A percentile compares a stretch with the other conserved stretches of the same genome.
These are phyloP conservation scores for Pituophis catenifer DNA, from an alignment of 2,113 vertebrate genomes.

Conservation along the genomic window DNA sequence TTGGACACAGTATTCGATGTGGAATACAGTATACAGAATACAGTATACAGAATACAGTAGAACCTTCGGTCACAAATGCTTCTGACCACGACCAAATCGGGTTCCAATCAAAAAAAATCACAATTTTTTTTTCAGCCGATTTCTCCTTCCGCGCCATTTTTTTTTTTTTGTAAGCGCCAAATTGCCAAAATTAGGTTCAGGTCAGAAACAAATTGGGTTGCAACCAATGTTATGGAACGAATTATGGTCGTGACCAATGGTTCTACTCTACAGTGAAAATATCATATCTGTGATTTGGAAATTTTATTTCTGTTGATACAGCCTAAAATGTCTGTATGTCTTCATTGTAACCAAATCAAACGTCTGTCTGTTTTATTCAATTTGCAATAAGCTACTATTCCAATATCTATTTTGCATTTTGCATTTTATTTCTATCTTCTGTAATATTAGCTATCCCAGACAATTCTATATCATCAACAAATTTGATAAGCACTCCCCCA, in stretches of 20 bases:
- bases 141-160: too few species aligned
- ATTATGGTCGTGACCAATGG: too few species aligned
- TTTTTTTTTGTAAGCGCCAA: too few species aligned
- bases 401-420: background rate
- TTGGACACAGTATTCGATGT: background rate
- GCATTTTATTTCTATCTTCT: background rate
- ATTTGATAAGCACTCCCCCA: background rate
- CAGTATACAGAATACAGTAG: background rate
- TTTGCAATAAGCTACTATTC: background rate
- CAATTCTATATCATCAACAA: background rate
- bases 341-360: background rate
- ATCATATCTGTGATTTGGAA: background rate
- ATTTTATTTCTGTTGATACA: background rate
- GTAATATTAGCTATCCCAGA: background rate
- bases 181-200: too few species aligned
- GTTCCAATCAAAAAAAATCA: too few species aligned
- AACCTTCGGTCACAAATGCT: too few species aligned
- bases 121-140: too few species aligned
- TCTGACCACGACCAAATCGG: too few species aligned
- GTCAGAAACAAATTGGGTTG: too few species aligned
- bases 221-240: too few species aligned
- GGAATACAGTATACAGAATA: background rate
- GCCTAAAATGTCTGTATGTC: background rate
- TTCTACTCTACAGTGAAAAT: background rate
- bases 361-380: background rate